Evolutionary conservation across 2,888 invertebrate genomes (phyloP).

Genomic region (Prostheceraeus crozeri): DNA sequence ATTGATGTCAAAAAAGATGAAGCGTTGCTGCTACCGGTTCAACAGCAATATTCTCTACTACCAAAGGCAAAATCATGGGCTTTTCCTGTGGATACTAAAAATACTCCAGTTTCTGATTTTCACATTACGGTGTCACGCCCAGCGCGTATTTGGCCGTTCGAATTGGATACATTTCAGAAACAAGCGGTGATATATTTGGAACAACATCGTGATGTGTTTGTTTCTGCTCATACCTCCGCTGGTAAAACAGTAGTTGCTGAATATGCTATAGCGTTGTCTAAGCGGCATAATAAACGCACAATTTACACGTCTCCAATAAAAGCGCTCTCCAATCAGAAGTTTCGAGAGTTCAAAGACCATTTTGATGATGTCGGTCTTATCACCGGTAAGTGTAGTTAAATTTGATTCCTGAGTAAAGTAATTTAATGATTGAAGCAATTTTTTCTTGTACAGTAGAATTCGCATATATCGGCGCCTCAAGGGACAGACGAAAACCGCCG

Average conservation of each 20-base stretch:
- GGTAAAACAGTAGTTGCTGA: conserved; percentile 95
- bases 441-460: too few species aligned
- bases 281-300: conserved; percentile 77
- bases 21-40: too few species aligned
- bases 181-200: conserved; percentile 88
- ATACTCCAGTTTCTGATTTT: background rate
- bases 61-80: too few species aligned
- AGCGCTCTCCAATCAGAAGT: conserved; percentile 96
- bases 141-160: conserved; percentile 66
- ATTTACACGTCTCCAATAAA: conserved; percentile 98
- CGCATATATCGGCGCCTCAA: too few species aligned
- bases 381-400: too few species aligned
- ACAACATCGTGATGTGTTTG: conserved; percentile 86
- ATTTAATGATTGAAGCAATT: too few species aligned
- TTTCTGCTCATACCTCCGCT: conserved; percentile 97
- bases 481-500: too few species aligned
- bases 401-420: too few species aligned
- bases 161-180: conserved; percentile 92
- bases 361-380: conserved; percentile 82
- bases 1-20: too few species aligned
- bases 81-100: too few species aligned
- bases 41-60: too few species aligned
- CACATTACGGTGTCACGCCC: conserved; percentile 28
- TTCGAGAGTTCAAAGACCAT: conserved; percentile 89
- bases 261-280: conserved; percentile 91